These are phyloP conservation scores for Heliconius aoede DNA, from an alignment of 2,888 invertebrate genomes.

Conservation along the genomic window DNA sequence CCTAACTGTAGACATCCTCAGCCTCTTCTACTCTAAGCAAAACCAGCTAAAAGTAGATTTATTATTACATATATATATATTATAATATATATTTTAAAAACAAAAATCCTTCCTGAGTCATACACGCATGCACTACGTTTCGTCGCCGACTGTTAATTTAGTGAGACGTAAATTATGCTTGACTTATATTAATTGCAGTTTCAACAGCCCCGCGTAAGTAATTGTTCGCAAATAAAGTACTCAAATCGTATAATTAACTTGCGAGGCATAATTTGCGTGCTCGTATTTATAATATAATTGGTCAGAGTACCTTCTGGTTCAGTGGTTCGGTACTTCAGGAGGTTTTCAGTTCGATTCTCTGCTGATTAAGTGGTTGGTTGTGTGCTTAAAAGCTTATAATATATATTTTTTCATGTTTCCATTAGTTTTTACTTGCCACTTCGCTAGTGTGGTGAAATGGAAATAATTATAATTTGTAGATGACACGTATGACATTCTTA, in stretches of 20 bases:
- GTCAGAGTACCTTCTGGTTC: constrained; percentile 1
- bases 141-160: constrained; percentile 35
- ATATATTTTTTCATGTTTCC: not conserved
- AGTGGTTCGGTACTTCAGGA: not conserved
- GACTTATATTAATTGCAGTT: constrained; percentile 42
- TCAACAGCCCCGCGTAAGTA: constrained; percentile 30
- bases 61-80: not conserved
- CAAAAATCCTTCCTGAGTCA: constrained; percentile 37
- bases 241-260: constrained; percentile 14
- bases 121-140: constrained; percentile 29
- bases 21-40: not conserved
- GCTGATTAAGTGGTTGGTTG: not conserved
- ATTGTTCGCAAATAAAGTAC: constrained; percentile 32
- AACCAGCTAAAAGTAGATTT: not conserved
- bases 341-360: constrained; percentile 7
- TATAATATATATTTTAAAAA: too few relatives aligned
- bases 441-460: too few relatives aligned
- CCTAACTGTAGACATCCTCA: not conserved
- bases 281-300: constrained; percentile 15
- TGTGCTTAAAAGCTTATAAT: not conserved
- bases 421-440: too few relatives aligned
- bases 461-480: too few relatives aligned
- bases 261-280: not conserved
- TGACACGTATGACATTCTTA: too few relatives aligned
- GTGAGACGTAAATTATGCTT: constrained; percentile 38